A percentile compares a stretch with the other conserved stretches of the same genome.
phyloP scores from a whole-genome alignment of 2,888 invertebrate genomes.

The Arge pagana region DNA sequence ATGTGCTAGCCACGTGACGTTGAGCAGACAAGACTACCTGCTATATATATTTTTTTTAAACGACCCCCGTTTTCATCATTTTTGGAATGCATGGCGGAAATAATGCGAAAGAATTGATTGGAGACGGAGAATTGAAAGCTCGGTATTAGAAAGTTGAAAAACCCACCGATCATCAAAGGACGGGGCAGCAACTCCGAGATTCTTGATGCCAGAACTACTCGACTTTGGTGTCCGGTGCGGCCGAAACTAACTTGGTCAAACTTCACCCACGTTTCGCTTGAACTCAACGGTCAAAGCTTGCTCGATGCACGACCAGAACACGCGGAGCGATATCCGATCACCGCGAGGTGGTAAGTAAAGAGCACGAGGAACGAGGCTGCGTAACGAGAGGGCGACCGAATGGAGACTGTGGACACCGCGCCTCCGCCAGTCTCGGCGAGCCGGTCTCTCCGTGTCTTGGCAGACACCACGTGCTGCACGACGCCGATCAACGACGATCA shows the following conservation, averaged over 20 bases:
- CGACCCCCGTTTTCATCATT: no score
- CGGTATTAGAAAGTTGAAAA: no score
- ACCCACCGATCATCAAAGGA: no score
- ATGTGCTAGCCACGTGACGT: no score
- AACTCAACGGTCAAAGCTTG: neutral
- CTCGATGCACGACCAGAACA: neutral
- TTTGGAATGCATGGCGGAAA: no score
- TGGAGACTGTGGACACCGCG: constrained; percentile 19
- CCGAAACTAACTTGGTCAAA: neutral
- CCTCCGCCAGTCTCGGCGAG: constrained; percentile 17
- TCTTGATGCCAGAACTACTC: no score
- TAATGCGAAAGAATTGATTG: no score
- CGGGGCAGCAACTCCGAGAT: no score
- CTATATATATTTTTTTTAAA: no score
- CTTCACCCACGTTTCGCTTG: neutral
- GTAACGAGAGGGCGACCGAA: constrained; percentile 20
- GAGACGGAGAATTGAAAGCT: no score
- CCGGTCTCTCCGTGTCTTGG: constrained; percentile 17
- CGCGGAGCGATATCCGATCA: neutral
- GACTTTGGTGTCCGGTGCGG: no score
- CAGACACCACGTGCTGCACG: constrained; percentile 38
- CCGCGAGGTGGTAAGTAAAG: neutral
- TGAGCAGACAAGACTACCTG: no score
- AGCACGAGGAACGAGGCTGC: constrained; percentile 10
- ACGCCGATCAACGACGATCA: constrained; percentile 4